Evolutionary conservation across 2,888 invertebrate genomes (phyloP).

Genomic region (Hymenopus coronatus): DNA sequence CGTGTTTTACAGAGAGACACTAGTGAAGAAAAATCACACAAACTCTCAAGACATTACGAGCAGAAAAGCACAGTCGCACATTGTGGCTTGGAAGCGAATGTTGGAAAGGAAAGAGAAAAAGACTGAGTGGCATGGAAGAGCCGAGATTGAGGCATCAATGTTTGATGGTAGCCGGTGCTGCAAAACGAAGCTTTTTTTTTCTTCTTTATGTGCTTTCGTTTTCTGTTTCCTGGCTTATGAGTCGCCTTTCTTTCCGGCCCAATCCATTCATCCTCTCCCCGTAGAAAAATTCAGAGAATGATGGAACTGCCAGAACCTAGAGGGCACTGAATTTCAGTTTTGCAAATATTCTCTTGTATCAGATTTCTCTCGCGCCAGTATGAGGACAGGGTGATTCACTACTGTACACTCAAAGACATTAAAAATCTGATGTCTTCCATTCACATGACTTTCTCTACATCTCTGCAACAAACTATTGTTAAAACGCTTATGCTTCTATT

Average conservation of each 20-base stretch:
- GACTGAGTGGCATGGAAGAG: not conserved
- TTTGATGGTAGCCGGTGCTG: not conserved
- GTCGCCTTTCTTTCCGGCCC: not conserved
- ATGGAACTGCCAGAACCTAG: not conserved
- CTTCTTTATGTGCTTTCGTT: not conserved
- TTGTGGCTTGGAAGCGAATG: not conserved
- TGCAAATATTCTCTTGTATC: not conserved
- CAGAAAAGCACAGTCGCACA: not conserved
- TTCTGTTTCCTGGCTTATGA: not conserved
- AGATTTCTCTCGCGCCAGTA: not conserved
- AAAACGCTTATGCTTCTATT: no score
- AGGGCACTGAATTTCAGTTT: not conserved
- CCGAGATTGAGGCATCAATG: not conserved
- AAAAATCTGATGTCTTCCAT: no score
- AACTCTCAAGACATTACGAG: not conserved
- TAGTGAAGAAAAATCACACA: not conserved
- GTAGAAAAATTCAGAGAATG: not conserved
- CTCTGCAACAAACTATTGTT: no score
- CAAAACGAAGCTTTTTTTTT: not conserved
- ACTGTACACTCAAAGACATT: no score
- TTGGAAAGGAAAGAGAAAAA: not conserved
- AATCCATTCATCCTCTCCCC: not conserved
- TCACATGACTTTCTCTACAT: no score
- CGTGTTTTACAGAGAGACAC: not conserved
- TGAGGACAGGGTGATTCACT: no score